Evolutionary conservation across 2,113 vertebrate genomes (phyloP), one percentile per base, ranked within the genome.

Genomic region (Pampusana beccarii): DNA sequence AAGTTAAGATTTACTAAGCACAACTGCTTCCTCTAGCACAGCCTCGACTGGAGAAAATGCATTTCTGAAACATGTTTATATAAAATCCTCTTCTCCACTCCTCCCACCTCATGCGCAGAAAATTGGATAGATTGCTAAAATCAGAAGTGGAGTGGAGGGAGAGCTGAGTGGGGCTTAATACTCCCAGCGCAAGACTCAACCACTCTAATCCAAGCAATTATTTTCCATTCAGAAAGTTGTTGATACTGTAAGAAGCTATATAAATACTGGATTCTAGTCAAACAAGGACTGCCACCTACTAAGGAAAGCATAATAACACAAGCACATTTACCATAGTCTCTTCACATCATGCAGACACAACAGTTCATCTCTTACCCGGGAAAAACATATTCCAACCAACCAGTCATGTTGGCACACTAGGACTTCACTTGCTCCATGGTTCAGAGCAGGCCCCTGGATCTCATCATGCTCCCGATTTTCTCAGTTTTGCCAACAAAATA

Each of bases 181-280:
- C 7, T 56, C 73, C 91, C 26, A 48, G 69, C 53, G 28, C 53
- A 69, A 72, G 25, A 67, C 69, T 71, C 44, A 60, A 33, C 2
- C 25, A 40, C 57, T 91, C 74, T 81, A 92, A 96, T 96, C 86
- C 69, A 57, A 82, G 57, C 70, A 86, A 94, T 96, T 93, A 81
- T 84, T 93, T 89, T 92, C 73, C 40, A 75, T 57, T 95, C 74
- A 97, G n/a, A 88, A 95, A 73, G 87, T 7, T 80, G 46, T n/a
- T 91, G 85, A 77, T 40, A 62, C 20, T 21, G 16, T 90, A 95
- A 95, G 89, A 53, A 92, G 54, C 60, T 73, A 62, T 38, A 72
- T 13, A 82, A 96, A 91, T 36, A 56, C 26, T 48, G n/a, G 40
- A 38, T 38, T 77, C 62, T n/a, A 69, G 34, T 57, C 51, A 78